phyloP scores from a whole-genome alignment of 2,113 vertebrate genomes.

The Catharus bicknelli region DNA sequence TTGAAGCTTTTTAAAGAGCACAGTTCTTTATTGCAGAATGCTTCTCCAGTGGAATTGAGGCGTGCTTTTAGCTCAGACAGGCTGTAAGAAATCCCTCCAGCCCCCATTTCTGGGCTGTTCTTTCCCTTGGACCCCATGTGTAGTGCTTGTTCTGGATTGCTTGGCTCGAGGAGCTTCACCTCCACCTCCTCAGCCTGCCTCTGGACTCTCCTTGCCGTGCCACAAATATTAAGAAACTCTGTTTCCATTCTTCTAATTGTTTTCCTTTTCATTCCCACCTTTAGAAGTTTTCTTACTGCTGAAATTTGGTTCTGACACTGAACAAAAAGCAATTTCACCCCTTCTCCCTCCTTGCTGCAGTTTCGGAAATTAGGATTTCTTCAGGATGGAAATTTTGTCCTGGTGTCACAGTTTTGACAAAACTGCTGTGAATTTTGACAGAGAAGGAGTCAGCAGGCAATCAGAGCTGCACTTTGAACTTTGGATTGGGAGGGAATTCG shows the following conservation, averaged over 20 bases:
- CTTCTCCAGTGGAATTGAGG: neutral
- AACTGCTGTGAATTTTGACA: neutral
- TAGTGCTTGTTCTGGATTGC: neutral
- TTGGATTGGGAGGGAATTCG: neutral
- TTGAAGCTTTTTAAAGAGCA: neutral
- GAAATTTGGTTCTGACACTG: neutral
- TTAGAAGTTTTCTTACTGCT: neutral
- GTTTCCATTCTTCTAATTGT: neutral
- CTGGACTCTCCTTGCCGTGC: neutral
- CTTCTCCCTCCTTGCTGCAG: accelerated
- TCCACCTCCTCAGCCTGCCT: neutral
- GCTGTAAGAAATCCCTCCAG: neutral
- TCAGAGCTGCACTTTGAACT: neutral
- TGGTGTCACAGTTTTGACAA: neutral
- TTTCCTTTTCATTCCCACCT: neutral
- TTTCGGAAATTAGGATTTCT: neutral
- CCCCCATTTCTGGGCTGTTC: neutral
- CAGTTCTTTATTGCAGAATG: neutral
- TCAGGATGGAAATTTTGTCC: neutral
- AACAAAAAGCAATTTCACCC: neutral
- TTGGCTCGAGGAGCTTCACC: neutral
- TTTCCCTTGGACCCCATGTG: accelerated
- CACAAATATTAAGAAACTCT: neutral
- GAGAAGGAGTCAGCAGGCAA: neutral
- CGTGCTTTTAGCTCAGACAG: neutral